These are phyloP conservation scores for Clistopyga incitator DNA, from an alignment of 2,888 invertebrate species.

Conservation along the genomic window DNA sequence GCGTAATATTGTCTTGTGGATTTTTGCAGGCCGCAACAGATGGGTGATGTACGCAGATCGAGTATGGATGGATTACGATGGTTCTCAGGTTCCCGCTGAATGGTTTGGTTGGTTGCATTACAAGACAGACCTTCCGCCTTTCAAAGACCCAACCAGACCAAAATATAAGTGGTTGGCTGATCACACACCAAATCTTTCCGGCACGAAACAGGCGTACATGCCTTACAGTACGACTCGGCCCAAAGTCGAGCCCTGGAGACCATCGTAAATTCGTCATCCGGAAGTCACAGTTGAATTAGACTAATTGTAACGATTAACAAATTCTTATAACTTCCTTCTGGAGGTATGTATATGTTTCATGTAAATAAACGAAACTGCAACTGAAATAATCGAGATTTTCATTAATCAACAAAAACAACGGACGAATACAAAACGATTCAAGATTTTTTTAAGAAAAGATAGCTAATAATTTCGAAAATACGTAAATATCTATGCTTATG, in stretches of 20 bases:
- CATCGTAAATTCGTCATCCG: conserved; percentile 73
- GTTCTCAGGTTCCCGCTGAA: conserved; percentile 95
- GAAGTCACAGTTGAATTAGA: conserved; percentile 42
- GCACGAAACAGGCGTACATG: conserved; percentile 91
- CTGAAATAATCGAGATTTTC: not conserved
- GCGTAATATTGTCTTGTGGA: not conserved
- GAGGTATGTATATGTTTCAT: conserved; percentile 41
- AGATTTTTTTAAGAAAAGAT: no score
- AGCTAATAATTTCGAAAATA: no score
- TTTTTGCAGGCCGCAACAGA: conserved; percentile 90
- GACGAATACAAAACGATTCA: no score
- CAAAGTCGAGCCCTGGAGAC: conserved; percentile 95
- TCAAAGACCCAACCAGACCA: conserved; percentile 90
- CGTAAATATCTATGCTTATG: no score
- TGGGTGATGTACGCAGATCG: conserved; percentile 96
- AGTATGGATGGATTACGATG: conserved; percentile 92
- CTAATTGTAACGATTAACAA: conserved; percentile 45
- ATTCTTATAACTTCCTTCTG: not conserved
- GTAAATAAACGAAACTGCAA: conserved; percentile 57
- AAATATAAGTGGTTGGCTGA: conserved; percentile 95
- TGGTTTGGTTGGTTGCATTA: conserved; percentile 99
- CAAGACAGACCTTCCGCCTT: conserved; percentile 91
- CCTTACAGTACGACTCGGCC: conserved; percentile 96
- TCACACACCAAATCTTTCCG: conserved; percentile 93
- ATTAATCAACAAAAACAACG: not conserved